phyloP scores from a whole-genome alignment of 1,140 invertebrate genomes.

The Papilio polytes region DNA sequence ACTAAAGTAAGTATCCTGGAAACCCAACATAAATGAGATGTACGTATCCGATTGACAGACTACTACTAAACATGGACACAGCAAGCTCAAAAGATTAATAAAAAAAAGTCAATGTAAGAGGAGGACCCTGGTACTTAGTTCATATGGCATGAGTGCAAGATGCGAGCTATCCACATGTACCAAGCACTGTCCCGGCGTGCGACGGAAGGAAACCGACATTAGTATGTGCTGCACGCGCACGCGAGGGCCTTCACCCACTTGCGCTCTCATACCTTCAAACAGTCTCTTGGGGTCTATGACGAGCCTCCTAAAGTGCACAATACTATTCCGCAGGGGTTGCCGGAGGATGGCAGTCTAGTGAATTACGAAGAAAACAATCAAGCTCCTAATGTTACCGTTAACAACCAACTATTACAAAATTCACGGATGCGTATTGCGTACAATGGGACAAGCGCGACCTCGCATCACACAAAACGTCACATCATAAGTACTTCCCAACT shows the following conservation, averaged over 20 bases:
- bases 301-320: not conserved
- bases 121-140: not conserved
- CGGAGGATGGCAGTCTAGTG: not conserved
- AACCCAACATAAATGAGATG: too few relatives aligned
- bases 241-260: constrained; percentile 48
- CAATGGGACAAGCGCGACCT: not conserved
- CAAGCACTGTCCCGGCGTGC: not conserved
- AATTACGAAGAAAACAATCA: too few relatives aligned
- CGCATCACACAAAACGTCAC: not conserved
- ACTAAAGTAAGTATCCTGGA: too few relatives aligned
- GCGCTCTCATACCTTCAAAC: constrained; percentile 38
- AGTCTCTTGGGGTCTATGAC: constrained; percentile 1
- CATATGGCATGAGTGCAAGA: not conserved
- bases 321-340: not conserved
- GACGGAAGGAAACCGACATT: constrained; percentile 44
- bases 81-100: not conserved
- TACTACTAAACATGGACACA: too few relatives aligned
- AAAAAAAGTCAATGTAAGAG: not conserved
- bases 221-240: constrained; percentile 47
- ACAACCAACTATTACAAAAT: not conserved
- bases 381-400: not conserved
- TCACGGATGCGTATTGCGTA: not conserved
- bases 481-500: not conserved
- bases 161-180: not conserved
- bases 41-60: too few relatives aligned